phyloP scores from a whole-genome alignment of 2,797 vertebrate species.

The Clarias laeviceps region DNA sequence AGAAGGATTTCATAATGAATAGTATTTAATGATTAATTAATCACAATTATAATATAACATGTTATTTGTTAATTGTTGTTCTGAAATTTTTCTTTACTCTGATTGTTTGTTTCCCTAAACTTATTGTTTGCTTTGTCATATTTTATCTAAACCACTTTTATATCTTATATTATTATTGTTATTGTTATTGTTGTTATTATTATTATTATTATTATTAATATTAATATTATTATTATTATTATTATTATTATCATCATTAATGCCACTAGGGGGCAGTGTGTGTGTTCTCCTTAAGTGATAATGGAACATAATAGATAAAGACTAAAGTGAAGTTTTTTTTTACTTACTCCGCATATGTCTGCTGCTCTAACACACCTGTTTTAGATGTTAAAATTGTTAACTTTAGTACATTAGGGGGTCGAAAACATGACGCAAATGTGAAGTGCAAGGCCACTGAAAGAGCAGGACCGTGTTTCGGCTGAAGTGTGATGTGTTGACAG shows the following conservation, averaged over 20 bases:
- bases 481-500: constrained; percentile 24
- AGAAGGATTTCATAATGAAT: neutral
- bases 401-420: neutral
- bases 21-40: neutral
- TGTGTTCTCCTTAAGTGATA: neutral
- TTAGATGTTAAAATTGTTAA: neutral
- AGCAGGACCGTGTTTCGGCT: constrained; percentile 1
- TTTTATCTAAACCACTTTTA: neutral
- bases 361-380: neutral
- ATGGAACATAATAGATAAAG: neutral
- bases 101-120: neutral
- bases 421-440: neutral
- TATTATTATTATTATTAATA: neutral
- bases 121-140: neutral
- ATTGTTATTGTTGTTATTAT: neutral
- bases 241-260: neutral
- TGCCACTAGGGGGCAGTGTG: constrained; percentile 41
- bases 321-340: neutral
- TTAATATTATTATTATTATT: neutral
- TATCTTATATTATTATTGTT: neutral
- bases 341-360: neutral
- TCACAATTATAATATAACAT: neutral
- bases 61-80: neutral
- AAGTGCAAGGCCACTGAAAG: neutral
- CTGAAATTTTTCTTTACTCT: neutral